Evolutionary conservation across 2,113 vertebrate genomes (phyloP).

Genomic region (Hucho hucho): DNA sequence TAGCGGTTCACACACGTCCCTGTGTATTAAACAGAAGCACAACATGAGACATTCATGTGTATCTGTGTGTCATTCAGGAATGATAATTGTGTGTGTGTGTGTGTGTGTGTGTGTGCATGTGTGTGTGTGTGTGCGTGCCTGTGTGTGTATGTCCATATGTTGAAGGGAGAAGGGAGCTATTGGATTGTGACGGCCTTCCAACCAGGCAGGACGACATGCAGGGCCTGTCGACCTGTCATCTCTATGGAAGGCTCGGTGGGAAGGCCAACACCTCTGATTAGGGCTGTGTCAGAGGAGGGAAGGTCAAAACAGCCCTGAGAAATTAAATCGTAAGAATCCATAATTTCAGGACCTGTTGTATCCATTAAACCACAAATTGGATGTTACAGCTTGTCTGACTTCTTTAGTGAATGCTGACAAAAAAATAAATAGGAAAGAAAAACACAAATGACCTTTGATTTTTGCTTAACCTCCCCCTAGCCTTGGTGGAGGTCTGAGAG

Average conservation of each 20-base stretch:
- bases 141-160: conserved; percentile 54
- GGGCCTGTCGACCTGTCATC: too few species aligned
- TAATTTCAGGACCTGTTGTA: neutral
- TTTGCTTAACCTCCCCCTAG: conserved; percentile 29
- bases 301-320: neutral
- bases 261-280: conserved; percentile 45
- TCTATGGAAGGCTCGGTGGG: conserved; percentile 28
- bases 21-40: too few species aligned
- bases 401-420: conserved; percentile 24
- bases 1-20: too few species aligned
- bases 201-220: conserved; percentile 47
- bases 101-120: too few species aligned
- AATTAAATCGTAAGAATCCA: too few species aligned
- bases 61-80: too few species aligned
- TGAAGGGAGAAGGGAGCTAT: conserved; percentile 69
- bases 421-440: conserved; percentile 15
- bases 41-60: neutral
- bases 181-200: conserved; percentile 68
- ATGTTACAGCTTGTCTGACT: neutral
- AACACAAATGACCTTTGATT: conserved; percentile 38
- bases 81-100: too few species aligned
- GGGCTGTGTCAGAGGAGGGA: conserved; percentile 20
- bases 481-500: conserved; percentile 19
- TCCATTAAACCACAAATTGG: conserved; percentile 21
- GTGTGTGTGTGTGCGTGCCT: too few species aligned